Percentiles rank a stretch among this genome's conserved stretches.
Conservation (phyloP, 2,888 invertebrate species). For the Encarsia formosa region DNA sequence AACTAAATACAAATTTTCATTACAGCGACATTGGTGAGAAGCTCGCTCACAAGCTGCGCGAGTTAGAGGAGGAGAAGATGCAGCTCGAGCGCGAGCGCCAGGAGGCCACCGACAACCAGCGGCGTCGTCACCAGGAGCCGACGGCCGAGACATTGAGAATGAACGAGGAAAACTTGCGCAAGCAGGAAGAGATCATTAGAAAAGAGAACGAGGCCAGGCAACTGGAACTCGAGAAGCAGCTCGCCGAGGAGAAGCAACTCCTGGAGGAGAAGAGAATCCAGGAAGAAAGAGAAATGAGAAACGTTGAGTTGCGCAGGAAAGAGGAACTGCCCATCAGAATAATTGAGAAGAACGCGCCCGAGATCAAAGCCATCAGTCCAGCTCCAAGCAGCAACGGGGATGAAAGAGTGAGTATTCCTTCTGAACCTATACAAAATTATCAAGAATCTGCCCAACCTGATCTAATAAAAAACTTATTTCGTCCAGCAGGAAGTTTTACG, state of each 20-base stretch:
- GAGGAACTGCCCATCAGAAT: conserved; percentile 50
- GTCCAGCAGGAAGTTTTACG: conserved; percentile 63
- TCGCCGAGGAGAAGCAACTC: conserved; percentile 36
- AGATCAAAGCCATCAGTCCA: conserved; percentile 39
- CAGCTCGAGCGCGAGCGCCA: conserved; percentile 50
- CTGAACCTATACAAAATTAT: background rate
- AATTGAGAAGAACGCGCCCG: conserved; percentile 58
- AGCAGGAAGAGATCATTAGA: conserved; percentile 42
- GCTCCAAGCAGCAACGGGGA: conserved; percentile 40
- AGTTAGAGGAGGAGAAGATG: conserved; percentile 53
- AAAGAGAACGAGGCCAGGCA: conserved; percentile 37
- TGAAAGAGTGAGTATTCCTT: conserved; percentile 41
- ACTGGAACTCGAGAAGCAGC: conserved; percentile 35
- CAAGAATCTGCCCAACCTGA: background rate
- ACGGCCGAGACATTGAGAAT: conserved; percentile 43
- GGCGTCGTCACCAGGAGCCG: conserved; percentile 25
- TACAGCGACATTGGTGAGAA: conserved; percentile 55
- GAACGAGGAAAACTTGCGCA: conserved; percentile 45
- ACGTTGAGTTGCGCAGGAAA: conserved; percentile 42
- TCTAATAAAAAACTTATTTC: background rate
- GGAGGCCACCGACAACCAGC: conserved; percentile 28
- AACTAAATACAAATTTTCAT: too few species aligned
- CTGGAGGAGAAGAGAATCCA: conserved; percentile 39
- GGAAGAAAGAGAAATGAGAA: conserved; percentile 44
- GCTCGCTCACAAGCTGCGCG: conserved; percentile 57